Conservation (phyloP, 2,113 vertebrate genomes). For the Daphoenositta chrysoptera region DNA sequence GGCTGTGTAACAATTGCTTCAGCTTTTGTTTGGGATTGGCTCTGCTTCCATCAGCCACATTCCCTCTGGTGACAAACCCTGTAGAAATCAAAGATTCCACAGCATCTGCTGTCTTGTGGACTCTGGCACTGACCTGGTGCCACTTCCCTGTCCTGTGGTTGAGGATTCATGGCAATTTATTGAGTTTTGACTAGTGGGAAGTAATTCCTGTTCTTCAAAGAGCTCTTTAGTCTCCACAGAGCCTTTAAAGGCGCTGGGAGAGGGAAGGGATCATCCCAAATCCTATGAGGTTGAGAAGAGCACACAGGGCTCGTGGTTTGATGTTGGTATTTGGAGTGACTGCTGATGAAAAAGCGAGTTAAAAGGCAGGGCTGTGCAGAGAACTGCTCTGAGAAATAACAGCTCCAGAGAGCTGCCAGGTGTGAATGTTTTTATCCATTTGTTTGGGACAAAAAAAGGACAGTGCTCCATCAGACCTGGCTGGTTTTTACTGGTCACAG, state of each 20-base stretch:
- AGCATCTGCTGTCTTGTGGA: neutral
- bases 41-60: neutral
- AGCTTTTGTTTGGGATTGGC: neutral
- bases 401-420: neutral
- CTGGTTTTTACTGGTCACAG: neutral
- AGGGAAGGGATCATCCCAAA: neutral
- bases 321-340: neutral
- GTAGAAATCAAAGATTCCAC: neutral
- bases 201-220: neutral
- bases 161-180: neutral
- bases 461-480: neutral
- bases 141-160: neutral
- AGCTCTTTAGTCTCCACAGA: neutral
- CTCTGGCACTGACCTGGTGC: neutral
- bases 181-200: neutral
- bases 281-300: neutral
- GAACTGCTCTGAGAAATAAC: neutral
- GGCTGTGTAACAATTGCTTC: neutral
- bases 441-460: neutral
- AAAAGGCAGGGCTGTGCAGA: neutral
- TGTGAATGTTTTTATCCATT: neutral
- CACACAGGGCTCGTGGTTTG: neutral
- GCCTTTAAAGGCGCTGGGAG: neutral
- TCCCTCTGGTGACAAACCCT: neutral
- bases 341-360: fast-evolving